Percentiles rank a stretch among this genome's conserved stretches.
phyloP scores from a whole-genome alignment of 1,140 invertebrate species.

The Lepidurus couesii region DNA sequence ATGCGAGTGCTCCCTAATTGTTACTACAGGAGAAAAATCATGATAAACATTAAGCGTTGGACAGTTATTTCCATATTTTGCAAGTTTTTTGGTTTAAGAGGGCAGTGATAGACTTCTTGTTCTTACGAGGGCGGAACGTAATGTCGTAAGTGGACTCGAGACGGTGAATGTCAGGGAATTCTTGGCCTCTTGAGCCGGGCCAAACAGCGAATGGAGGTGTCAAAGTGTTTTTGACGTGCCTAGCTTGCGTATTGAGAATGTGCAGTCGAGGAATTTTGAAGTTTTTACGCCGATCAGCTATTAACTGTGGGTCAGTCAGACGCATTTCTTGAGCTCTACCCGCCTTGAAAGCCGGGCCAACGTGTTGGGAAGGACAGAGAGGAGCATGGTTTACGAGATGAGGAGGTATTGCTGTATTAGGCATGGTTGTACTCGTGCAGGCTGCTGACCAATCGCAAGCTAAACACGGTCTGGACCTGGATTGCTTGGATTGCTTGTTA shows the following conservation, averaged over 20 bases:
- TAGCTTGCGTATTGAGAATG: slow-evolving; percentile 26
- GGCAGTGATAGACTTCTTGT: slow-evolving; percentile 28
- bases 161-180: slow-evolving; percentile 32
- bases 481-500: background rate
- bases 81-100: slow-evolving; percentile 30
- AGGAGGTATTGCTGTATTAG: background rate
- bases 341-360: slow-evolving; percentile 27
- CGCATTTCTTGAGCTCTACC: slow-evolving; percentile 25
- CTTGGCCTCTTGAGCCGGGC: background rate
- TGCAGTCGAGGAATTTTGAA: slow-evolving; percentile 24
- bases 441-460: slow-evolving; percentile 29
- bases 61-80: slow-evolving; percentile 27
- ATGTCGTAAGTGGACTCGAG: slow-evolving; percentile 30
- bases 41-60: background rate
- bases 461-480: slow-evolving; percentile 28
- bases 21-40: background rate
- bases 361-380: background rate
- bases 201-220: slow-evolving; percentile 29
- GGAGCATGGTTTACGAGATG: background rate
- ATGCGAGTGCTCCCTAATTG: background rate
- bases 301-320: slow-evolving; percentile 3
- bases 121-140: slow-evolving; percentile 13
- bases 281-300: slow-evolving; percentile 25
- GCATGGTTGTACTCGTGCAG: background rate
- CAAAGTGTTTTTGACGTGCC: slow-evolving; percentile 26